Evolutionary conservation across 1,140 invertebrate genomes (phyloP).

Genomic region (Teleogryllus occipitalis): DNA sequence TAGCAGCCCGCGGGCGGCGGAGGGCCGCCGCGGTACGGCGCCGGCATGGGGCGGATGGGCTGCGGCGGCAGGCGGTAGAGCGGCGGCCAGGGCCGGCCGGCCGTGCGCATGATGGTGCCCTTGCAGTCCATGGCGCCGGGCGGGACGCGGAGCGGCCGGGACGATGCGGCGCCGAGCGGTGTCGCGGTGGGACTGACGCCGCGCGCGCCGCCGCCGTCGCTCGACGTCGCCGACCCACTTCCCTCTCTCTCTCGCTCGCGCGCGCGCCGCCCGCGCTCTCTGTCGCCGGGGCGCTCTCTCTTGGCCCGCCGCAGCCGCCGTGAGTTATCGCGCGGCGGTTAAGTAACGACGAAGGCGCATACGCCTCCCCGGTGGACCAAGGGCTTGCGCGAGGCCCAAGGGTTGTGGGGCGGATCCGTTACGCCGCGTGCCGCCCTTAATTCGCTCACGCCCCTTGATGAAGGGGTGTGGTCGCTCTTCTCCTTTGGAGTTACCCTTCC

Average conservation of each 20-base stretch:
- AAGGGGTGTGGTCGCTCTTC: too few species aligned
- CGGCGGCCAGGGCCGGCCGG: constrained; percentile 31
- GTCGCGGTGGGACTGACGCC: neutral
- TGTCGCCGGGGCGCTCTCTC: neutral
- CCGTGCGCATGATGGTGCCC: constrained; percentile 26
- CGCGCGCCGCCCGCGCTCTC: neutral
- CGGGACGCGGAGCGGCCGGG: neutral
- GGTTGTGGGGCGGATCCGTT: too few species aligned
- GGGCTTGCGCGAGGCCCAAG: too few species aligned
- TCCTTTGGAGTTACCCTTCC: too few species aligned
- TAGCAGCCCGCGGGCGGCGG: constrained; percentile 32
- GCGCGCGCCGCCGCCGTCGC: neutral
- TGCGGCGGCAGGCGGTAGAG: constrained; percentile 25
- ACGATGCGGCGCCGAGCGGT: neutral
- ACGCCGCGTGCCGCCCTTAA: too few species aligned
- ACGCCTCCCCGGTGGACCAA: too few species aligned
- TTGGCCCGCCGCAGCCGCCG: neutral
- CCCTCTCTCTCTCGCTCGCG: neutral
- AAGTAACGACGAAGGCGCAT: neutral
- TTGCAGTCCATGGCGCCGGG: neutral
- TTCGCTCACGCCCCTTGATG: too few species aligned
- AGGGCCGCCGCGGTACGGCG: neutral
- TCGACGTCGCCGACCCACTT: constrained; percentile 29
- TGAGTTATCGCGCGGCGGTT: neutral
- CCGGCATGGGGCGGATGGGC: neutral